phyloP scores from a whole-genome alignment of 1,140 invertebrate genomes.

The Holcopasites calliopsidis region DNA sequence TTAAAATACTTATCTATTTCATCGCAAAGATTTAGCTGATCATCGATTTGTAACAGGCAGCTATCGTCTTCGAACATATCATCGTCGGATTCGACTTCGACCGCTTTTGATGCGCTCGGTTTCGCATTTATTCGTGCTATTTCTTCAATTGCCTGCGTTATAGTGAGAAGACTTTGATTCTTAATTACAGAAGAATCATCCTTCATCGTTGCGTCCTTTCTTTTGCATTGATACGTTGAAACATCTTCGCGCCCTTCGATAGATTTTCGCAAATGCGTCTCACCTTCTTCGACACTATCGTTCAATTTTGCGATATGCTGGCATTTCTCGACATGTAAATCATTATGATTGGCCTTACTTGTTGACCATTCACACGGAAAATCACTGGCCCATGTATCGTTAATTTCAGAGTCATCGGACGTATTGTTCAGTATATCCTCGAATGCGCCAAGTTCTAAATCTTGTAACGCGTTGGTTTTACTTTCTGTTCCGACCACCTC shows the following conservation, averaged over 20 bases:
- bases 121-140: conserved; percentile 36
- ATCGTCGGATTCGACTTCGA: conserved; percentile 24
- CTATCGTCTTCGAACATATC: conserved; percentile 36
- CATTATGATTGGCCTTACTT: not conserved
- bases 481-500: not conserved
- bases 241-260: no score
- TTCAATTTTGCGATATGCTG: not conserved
- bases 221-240: no score
- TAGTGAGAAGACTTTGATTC: not conserved
- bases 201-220: not conserved
- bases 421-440: conserved; percentile 61
- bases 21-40: not conserved
- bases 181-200: not conserved
- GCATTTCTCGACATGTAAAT: not conserved
- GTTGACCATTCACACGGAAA: not conserved
- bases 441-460: conserved; percentile 38
- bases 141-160: conserved; percentile 49
- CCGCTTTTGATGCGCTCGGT: no score
- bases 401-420: conserved; percentile 48
- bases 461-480: not conserved
- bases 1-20: no score
- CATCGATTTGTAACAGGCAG: not conserved
- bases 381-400: no score
- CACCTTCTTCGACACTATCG: not conserved
- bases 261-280: not conserved